Evolutionary conservation across 2,113 vertebrate species (phyloP).

Genomic region (Aepyceros melampus): DNA sequence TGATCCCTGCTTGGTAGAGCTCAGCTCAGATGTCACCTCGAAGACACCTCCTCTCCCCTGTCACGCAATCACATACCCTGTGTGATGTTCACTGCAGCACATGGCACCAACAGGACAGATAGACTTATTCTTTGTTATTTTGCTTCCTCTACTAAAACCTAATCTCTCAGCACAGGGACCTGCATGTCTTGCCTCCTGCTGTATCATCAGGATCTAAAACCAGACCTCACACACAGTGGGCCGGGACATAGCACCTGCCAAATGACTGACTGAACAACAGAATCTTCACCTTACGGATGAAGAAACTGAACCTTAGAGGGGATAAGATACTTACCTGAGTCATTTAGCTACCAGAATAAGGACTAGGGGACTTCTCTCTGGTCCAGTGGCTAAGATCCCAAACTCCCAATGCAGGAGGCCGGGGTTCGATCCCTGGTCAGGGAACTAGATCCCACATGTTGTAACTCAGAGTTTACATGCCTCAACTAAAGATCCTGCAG

Average conservation of each 20-base stretch:
- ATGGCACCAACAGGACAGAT: neutral
- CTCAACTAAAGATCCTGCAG: neutral
- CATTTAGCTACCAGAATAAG: neutral
- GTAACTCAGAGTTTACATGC: neutral
- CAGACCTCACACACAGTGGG: fast-evolving
- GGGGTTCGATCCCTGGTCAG: neutral
- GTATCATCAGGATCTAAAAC: neutral
- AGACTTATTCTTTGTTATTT: neutral
- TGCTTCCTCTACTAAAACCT: neutral
- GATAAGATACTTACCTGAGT: neutral
- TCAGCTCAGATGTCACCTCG: neutral
- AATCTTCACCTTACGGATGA: neutral
- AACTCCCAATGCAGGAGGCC: neutral
- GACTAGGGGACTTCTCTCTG: neutral
- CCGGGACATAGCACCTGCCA: no score
- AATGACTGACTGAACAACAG: neutral
- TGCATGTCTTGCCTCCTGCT: neutral
- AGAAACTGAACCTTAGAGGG: neutral
- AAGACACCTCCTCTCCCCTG: neutral
- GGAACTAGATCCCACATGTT: neutral
- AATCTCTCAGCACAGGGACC: neutral
- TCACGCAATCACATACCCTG: fast-evolving
- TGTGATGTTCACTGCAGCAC: neutral
- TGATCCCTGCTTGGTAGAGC: neutral
- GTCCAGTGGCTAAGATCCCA: neutral